These are phyloP conservation scores for Patella depressa DNA, from an alignment of 2,888 invertebrate genomes.

Conservation along the genomic window DNA sequence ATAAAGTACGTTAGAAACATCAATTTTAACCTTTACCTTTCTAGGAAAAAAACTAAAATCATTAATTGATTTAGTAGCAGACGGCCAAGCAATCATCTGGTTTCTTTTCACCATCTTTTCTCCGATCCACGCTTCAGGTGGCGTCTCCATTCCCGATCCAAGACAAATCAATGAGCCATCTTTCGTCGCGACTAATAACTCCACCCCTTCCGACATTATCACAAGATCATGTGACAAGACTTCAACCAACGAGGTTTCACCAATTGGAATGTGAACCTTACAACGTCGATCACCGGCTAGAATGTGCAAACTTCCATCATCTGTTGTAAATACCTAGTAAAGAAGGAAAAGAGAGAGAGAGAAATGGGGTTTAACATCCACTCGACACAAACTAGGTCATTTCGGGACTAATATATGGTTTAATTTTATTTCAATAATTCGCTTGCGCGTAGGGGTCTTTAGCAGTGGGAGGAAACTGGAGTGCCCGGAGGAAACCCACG, in stretches of 20 bases:
- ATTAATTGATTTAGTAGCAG: conserved; percentile 50
- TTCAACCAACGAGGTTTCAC: conserved; percentile 64
- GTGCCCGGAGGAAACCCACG: no score
- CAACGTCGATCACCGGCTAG: conserved; percentile 60
- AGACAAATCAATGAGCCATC: conserved; percentile 67
- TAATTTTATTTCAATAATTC: no score
- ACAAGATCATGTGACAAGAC: conserved; percentile 62
- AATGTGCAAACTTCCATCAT: conserved; percentile 63
- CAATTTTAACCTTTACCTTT: conserved; percentile 40
- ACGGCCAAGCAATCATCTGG: conserved; percentile 26
- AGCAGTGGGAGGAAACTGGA: no score
- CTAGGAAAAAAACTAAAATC: conserved; percentile 49
- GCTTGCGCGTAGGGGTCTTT: no score
- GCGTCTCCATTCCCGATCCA: conserved; percentile 46
- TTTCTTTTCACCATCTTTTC: conserved; percentile 15
- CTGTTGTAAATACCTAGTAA: conserved; percentile 53
- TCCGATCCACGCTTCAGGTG: conserved; percentile 26
- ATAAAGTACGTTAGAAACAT: no score
- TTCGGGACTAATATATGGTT: no score
- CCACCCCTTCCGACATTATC: conserved; percentile 55
- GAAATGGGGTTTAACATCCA: no score
- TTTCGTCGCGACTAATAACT: conserved; percentile 62
- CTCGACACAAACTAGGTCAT: no score
- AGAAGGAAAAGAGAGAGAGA: neutral
- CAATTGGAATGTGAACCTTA: conserved; percentile 55